Evolutionary conservation across 2,888 invertebrate genomes (phyloP).

Genomic region (Oscheius myriophilus): DNA sequence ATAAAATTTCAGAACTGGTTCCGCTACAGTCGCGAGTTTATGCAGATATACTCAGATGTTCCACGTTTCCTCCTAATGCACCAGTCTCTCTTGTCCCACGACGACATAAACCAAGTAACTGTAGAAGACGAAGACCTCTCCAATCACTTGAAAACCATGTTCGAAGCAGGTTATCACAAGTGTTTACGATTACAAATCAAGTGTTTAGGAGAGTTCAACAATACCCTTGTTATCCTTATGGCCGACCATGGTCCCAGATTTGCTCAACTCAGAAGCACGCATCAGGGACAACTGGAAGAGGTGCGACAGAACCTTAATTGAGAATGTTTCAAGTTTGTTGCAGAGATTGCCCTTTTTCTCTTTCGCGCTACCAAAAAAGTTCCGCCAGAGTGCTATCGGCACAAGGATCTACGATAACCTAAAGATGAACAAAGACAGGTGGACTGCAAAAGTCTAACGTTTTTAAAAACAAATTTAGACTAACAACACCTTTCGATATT

Average conservation of each 20-base stretch:
- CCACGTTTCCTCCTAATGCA: slow-evolving; percentile 88
- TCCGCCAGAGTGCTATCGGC: slow-evolving; percentile 50
- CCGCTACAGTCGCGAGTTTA: slow-evolving; percentile 74
- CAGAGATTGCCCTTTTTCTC: slow-evolving; percentile 84
- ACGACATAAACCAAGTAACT: slow-evolving; percentile 83
- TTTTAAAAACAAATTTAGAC: slow-evolving; percentile 75
- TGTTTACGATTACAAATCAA: too few species aligned
- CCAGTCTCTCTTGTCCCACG: slow-evolving; percentile 83
- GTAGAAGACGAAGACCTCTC: slow-evolving; percentile 61
- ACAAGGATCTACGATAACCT: slow-evolving; percentile 51
- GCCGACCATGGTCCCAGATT: slow-evolving; percentile 92
- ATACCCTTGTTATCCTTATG: slow-evolving; percentile 87
- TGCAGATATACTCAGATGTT: slow-evolving; percentile 77
- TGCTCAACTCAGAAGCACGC: slow-evolving; percentile 82
- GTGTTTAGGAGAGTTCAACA: slow-evolving; percentile 77
- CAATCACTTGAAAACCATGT: slow-evolving; percentile 49
- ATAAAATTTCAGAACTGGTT: slow-evolving; percentile 61
- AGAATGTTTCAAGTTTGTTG: slow-evolving; percentile 4
- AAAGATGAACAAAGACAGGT: slow-evolving; percentile 49
- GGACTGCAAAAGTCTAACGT: too few species aligned
- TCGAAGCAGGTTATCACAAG: slow-evolving; percentile 33
- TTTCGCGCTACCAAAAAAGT: slow-evolving; percentile 54
- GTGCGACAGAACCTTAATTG: neutral
- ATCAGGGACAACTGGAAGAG: slow-evolving; percentile 79
- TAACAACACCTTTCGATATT: slow-evolving; percentile 89